Evolutionary conservation across 2,113 vertebrate species (phyloP), one percentile per base, ranked within the genome.

Genomic region (Stegastes partitus): DNA sequence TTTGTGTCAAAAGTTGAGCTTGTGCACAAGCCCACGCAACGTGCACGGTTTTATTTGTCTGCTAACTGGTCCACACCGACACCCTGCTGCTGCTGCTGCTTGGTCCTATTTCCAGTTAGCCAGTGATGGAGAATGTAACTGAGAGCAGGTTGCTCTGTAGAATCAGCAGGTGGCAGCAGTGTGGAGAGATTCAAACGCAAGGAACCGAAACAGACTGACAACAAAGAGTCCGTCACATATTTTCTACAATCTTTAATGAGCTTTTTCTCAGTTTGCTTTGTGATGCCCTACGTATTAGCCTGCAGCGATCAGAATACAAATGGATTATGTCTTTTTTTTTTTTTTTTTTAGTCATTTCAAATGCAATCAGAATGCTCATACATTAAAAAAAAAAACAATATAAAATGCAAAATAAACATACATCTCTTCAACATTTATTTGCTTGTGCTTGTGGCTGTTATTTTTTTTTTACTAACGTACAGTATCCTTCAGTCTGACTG

Each of bases 171-270:
- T 53, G 79, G 87, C 71, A 78, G 77, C 62, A 65, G 70, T 54
- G 66, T 37, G 31, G 39, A 70, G 3, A 16, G 50, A 37, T 4
- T 0, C 15, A 11, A 56, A 53, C 37, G 31, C 14, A 18, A 8
- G 19, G 16, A 66, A 1, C 6, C 25, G 16, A 31, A 58, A n/a
- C 16, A 39, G 11, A 50, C 10, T 11, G 11, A 56, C 18, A 23
- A 14, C 18, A 22, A 68, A 66, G 31, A 19, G 42, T 19, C 31
- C 6, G 12, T 31, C 15, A 31, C 15, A 34, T 79, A 86, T 90
- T 81, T 85, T 87, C 88, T 92, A 87, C 68, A 81, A 81, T 76
- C 88, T 93, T 93, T 93, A 90, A 92, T 93, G 85, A 86, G 84
- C 87, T 85, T 90, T 76, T 83, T 64, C n/a, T n/a, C 82, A 84